Evolutionary conservation across 2,888 invertebrate genomes (phyloP), one percentile per base, ranked within the genome.

Genomic region (Oligia fasciuncula): DNA sequence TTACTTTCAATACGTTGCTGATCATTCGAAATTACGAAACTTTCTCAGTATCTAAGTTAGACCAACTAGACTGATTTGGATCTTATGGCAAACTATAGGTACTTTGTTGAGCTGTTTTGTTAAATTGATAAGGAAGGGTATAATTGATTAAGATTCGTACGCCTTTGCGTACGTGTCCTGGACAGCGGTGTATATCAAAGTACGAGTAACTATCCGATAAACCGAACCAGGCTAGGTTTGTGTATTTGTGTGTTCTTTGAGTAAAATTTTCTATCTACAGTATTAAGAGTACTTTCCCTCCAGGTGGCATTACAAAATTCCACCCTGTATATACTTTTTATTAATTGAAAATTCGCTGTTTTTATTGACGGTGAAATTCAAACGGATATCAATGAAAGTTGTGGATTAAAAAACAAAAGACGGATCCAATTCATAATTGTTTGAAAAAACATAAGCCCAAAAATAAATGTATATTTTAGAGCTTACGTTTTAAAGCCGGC

Each of bases 381-480:
- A 29, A 51, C 6, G 54, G 46, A 54, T 63, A 54, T 54, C 73
- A 43, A 35, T 9, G 19, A 35, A 35, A 60, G 8, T 71, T 8
- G 29, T 13, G 57, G 3, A 57, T 57, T 57, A 9, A 57, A n/a
- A 57, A 65, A 54, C 17, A 51, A 49, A 43, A 43, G 29, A 0
- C 23, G 9, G 17, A 68, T n/a, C 3, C 17, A 13, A 14, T 49
- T 23, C 4, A 14, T n/a, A 23, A 6, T 11, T 49, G 11, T 13
- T 54, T 43, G 4, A 35, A 46, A 74, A 65, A n/a, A 0, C 4
- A 13, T 60, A 77, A 57, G n/a, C 13, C 1, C 11, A 13, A 75
- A 66, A 75, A 57, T 11, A 54, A 46, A 73, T 65, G 17, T 40
- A 51, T 62, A 54, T 54, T 78, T 54, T 43, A 14, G 43, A 54